phyloP scores from a whole-genome alignment of 2,113 vertebrate species.

The Caretta caretta region DNA sequence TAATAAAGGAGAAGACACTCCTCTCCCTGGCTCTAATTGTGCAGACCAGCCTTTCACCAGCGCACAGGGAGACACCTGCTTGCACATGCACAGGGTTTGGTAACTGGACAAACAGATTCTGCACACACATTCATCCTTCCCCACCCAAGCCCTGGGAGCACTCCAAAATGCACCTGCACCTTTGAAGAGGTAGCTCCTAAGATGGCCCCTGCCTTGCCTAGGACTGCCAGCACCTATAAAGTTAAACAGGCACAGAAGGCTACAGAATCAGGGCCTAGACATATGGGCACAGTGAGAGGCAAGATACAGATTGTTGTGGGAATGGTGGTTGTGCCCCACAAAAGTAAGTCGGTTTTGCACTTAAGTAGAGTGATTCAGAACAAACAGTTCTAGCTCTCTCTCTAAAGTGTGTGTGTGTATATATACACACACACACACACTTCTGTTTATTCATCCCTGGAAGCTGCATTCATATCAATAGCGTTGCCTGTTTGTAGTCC shows the following conservation, averaged over 20 bases:
- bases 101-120: too few species aligned
- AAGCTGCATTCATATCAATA: fast-evolving
- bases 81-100: not conserved
- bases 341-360: too few species aligned
- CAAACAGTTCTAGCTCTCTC: not conserved
- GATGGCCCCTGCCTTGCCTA: too few species aligned
- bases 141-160: not conserved
- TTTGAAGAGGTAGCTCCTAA: not conserved
- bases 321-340: not conserved
- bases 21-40: too few species aligned
- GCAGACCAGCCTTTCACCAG: not conserved
- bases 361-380: not conserved
- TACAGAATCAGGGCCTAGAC: not conserved
- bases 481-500: not conserved
- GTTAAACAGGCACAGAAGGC: not conserved
- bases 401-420: too few species aligned
- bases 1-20: not conserved
- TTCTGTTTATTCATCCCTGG: not conserved
- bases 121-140: not conserved
- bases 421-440: too few species aligned
- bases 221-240: not conserved
- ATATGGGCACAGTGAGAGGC: too few species aligned
- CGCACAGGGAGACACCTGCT: not conserved
- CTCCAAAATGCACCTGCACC: not conserved
- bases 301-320: not conserved